Evolutionary conservation across 1,140 invertebrate species (phyloP), one percentile per base, ranked within the genome.

Genomic region (Ceratina australensis): DNA sequence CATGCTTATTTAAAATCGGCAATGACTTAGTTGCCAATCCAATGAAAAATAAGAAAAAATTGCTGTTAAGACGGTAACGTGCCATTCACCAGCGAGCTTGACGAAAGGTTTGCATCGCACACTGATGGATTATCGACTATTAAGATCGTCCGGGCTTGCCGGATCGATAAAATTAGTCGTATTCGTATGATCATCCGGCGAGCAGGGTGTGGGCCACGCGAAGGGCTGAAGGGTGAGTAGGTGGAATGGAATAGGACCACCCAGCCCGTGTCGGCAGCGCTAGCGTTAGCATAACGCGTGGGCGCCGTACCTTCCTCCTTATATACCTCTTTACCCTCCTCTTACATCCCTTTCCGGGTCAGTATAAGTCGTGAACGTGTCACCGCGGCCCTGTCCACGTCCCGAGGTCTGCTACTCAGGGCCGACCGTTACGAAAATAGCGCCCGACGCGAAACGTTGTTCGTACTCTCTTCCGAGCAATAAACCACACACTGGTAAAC

Each of bases 261-360:
- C 92, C 92, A 92, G 90, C 78, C 88, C 80, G 90, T 91, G 90
- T 91, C 89, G 87, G 89, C 87, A 86, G 85, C 88, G 84, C 90
- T 86, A 89, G 83, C 88, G 87, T 90, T 91, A 91, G 90, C 88
- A 90, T 90, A 91, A 90, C 86, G 90, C 91, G 91, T 92, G 91
- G 91, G 92, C 90, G 91, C 90, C 89, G 90, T 91, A 90, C 87
- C 86, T 90, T 89, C 81, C 84, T 87, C 75, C 69, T 88, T 89
- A 87, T 89, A 87, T 90, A 78, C 74, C 80, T 73, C 78, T 84
- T 82, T 82, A 76, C 83, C 85, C 78, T 82, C 85, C 77, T 86
- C 84, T 86, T 84, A 49, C 68, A 79, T 67, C 68, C 75, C 72
- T 72, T 64, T 81, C 75, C 67, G 63, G 71, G 63, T 76, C 73